phyloP scores from a whole-genome alignment of 2,797 vertebrate genomes.

The Cuculus canorus region DNA sequence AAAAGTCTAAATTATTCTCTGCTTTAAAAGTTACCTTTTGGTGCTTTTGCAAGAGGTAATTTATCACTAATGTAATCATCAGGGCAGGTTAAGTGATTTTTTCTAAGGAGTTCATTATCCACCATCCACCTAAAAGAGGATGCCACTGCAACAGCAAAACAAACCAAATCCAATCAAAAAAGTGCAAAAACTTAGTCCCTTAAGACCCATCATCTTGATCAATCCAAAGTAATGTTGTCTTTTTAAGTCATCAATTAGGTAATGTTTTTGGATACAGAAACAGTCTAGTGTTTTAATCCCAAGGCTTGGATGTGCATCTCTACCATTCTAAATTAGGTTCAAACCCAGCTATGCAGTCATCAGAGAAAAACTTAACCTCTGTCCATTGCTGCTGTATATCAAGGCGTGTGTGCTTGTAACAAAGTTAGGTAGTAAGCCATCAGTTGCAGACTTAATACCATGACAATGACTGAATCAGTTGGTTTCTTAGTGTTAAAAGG shows the following conservation, averaged over 20 bases:
- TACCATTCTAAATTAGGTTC: background rate
- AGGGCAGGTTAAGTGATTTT: constrained; percentile 84
- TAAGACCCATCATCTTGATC: background rate
- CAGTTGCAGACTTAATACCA: background rate
- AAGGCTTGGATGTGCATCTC: background rate
- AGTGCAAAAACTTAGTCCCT: background rate
- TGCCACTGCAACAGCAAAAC: constrained; percentile 73
- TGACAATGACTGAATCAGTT: background rate
- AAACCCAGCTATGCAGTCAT: background rate
- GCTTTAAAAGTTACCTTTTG: constrained; percentile 79
- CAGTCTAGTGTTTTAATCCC: background rate
- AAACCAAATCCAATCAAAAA: background rate
- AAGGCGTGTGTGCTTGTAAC: background rate
- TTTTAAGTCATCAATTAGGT: background rate
- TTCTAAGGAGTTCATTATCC: constrained; percentile 83
- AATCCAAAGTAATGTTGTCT: background rate
- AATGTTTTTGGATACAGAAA: background rate
- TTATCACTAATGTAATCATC: constrained; percentile 82
- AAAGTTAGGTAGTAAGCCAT: background rate
- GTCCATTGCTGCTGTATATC: background rate
- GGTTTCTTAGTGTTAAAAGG: background rate
- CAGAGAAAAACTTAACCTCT: background rate
- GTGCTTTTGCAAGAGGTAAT: constrained; percentile 65
- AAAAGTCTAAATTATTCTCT: background rate
- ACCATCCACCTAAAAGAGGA: constrained; percentile 84